phyloP scores from a whole-genome alignment of 2,113 vertebrate genomes.

The Cynocephalus volans region DNA sequence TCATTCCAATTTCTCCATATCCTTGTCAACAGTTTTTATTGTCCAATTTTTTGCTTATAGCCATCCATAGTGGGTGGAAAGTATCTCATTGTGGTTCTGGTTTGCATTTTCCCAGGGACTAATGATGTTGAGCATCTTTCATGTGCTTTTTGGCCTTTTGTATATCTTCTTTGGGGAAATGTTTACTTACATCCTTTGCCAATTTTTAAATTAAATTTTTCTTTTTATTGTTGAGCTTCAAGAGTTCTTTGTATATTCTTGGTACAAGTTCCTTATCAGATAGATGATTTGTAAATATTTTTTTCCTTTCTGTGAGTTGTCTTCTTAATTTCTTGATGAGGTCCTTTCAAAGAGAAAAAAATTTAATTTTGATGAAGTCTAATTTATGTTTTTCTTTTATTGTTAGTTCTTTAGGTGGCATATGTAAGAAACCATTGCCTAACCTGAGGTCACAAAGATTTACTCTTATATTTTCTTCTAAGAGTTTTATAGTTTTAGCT shows the following conservation, averaged over 20 bases:
- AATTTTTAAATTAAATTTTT: not conserved
- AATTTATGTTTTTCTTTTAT: not conserved
- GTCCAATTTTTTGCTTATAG: not conserved
- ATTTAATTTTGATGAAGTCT: not conserved
- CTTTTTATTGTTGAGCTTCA: not conserved
- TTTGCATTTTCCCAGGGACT: not conserved
- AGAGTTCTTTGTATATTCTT: not conserved
- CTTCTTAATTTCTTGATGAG: not conserved
- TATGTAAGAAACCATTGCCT: not conserved
- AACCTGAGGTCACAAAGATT: not conserved
- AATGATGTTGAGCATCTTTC: not conserved
- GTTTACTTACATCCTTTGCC: not conserved
- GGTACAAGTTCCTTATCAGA: not conserved
- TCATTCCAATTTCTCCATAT: not conserved
- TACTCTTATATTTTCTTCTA: not conserved
- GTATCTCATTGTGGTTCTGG: not conserved
- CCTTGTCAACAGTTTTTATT: not conserved
- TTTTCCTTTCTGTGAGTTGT: not conserved
- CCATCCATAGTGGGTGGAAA: not conserved
- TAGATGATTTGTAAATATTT: not conserved
- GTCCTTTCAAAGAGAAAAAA: not conserved
- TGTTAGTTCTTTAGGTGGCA: not conserved
- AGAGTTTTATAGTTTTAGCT: not conserved
- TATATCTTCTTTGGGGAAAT: not conserved
- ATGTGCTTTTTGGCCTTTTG: not conserved